phyloP scores from a whole-genome alignment of 2,888 invertebrate species.

The Agrotis ipsilon region DNA sequence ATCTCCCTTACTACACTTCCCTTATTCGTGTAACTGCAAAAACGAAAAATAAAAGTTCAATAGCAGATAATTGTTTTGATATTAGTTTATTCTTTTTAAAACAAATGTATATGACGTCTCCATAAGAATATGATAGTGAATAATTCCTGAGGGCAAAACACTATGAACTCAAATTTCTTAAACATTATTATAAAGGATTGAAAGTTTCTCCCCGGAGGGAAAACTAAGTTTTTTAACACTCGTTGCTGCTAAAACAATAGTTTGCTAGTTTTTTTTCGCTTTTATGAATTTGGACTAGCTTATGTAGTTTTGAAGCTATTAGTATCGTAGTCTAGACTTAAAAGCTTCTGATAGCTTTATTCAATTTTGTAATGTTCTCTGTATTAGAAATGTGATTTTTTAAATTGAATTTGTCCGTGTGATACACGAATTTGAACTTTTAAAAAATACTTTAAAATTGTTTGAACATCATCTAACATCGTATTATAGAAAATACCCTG shows the following conservation, averaged over 20 bases:
- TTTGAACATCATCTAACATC: conserved; percentile 8
- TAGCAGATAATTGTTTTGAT: no score
- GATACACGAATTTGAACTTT: no score
- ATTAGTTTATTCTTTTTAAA: no score
- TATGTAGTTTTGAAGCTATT: conserved; percentile 34
- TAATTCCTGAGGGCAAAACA: conserved; percentile 58
- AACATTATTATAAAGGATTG: conserved; percentile 62
- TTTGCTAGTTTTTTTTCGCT: conserved; percentile 38
- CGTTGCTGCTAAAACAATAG: conserved; percentile 64
- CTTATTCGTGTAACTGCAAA: no score
- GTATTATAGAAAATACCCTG: conserved; percentile 51
- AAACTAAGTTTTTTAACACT: conserved; percentile 56
- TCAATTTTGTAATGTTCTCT: background rate
- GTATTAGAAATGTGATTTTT: background rate
- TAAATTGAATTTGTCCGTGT: no score
- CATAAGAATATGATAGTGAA: conserved; percentile 44
- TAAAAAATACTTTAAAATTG: background rate
- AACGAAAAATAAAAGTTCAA: no score
- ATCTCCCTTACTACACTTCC: background rate
- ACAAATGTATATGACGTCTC: conserved; percentile 55
- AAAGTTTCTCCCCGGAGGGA: conserved; percentile 59
- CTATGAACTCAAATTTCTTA: conserved; percentile 50
- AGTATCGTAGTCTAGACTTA: conserved; percentile 20
- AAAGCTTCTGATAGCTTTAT: conserved; percentile 28
- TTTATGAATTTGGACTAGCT: conserved; percentile 39